These are phyloP conservation scores for Platynereis dumerilii DNA, from an alignment of 2,888 invertebrate species.

Conservation along the genomic window DNA sequence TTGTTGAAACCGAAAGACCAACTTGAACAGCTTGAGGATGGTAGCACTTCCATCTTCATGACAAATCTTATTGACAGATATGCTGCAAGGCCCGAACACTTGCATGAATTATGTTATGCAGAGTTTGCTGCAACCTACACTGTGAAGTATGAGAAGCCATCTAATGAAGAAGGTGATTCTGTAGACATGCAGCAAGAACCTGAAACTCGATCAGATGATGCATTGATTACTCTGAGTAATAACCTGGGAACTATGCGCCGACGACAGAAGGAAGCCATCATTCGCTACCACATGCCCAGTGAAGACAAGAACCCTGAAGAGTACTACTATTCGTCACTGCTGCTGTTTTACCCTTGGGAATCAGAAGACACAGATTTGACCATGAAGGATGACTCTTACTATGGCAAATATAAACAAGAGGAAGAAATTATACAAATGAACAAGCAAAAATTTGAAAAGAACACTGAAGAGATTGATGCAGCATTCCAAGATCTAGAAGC, in stretches of 20 bases:
- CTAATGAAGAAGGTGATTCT: too few species aligned
- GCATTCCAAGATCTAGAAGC: neutral
- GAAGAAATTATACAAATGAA: neutral
- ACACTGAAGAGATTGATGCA: neutral
- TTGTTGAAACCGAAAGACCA: slow-evolving; percentile 41
- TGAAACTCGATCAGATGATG: too few species aligned
- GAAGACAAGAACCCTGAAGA: neutral
- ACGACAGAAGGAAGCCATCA: neutral
- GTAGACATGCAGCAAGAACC: too few species aligned
- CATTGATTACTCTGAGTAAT: neutral
- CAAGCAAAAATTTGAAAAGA: neutral
- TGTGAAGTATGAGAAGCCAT: neutral
- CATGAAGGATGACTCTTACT: too few species aligned
- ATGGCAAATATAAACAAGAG: neutral
- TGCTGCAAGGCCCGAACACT: slow-evolving; percentile 38
- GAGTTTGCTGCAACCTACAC: slow-evolving; percentile 40
- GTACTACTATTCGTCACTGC: neutral
- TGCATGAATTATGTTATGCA: slow-evolving; percentile 49
- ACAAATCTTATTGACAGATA: slow-evolving; percentile 47
- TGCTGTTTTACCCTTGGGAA: neutral
- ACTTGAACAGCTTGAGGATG: slow-evolving; percentile 35
- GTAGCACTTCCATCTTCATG: slow-evolving; percentile 30
- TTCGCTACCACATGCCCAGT: neutral
- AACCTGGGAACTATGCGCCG: neutral
- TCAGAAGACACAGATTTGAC: too few species aligned